A percentile compares a stretch with the other conserved stretches of the same genome.
Conservation (phyloP, 2,797 vertebrate species). For the Alcedo atthis region DNA sequence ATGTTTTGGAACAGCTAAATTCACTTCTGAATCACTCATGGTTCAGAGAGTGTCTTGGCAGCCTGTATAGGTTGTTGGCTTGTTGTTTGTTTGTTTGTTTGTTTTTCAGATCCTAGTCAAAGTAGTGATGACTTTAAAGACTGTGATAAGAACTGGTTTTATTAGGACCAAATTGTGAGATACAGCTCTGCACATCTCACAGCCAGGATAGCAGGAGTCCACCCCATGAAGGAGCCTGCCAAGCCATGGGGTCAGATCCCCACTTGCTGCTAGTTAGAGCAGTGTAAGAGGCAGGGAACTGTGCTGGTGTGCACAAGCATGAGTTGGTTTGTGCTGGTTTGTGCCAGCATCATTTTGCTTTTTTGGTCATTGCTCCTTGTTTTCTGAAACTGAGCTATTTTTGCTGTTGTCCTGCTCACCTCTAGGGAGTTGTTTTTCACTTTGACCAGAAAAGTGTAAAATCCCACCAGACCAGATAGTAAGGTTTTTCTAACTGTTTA, state of each 20-base stretch:
- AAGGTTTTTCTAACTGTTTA: neutral
- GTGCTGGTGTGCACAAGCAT: neutral
- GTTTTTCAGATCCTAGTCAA: neutral
- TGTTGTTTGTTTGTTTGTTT: neutral
- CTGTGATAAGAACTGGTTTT: neutral
- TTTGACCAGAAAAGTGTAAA: neutral
- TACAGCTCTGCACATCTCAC: neutral
- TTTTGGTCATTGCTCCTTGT: neutral
- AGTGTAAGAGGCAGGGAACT: neutral
- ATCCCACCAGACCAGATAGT: neutral
- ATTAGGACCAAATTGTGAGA: neutral
- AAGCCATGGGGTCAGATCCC: neutral
- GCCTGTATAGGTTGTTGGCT: neutral
- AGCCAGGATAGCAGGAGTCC: neutral
- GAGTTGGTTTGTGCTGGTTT: neutral
- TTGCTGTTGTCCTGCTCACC: neutral
- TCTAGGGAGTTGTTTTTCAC: neutral
- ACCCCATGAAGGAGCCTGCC: neutral
- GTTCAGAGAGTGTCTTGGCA: neutral
- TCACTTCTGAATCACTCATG: neutral
- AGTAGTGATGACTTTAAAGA: neutral
- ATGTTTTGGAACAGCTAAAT: neutral
- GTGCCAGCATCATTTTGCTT: neutral
- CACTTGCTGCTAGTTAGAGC: neutral
- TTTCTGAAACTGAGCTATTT: neutral